phyloP scores from a whole-genome alignment of 2,888 invertebrate genomes.

The Autographa gamma region DNA sequence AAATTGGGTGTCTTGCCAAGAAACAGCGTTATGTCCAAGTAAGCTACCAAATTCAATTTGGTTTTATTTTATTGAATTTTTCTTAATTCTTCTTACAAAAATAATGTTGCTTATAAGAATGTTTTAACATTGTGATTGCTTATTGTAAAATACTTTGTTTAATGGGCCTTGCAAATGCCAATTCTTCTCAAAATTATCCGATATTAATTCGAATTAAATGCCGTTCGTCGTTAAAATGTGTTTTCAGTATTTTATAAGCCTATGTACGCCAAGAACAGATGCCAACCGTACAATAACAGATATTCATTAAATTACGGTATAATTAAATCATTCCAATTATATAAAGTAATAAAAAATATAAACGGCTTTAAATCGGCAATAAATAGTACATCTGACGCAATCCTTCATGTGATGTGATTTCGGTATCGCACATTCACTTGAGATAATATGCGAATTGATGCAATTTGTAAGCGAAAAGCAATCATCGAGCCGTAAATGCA shows the following conservation, averaged over 20 bases:
- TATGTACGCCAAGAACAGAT: background rate
- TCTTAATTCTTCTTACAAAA: too few species aligned
- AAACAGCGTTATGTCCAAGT: background rate
- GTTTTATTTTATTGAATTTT: too few species aligned
- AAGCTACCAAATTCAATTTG: too few species aligned
- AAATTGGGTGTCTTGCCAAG: background rate
- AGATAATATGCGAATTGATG: conserved; percentile 51
- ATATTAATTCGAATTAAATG: too few species aligned
- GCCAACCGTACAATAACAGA: background rate
- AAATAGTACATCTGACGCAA: background rate
- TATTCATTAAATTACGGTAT: background rate
- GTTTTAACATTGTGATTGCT: too few species aligned
- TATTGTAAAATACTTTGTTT: too few species aligned
- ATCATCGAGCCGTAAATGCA: conserved; percentile 32
- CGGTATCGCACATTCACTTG: conserved; percentile 42
- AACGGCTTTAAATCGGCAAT: background rate
- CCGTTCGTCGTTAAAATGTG: too few species aligned
- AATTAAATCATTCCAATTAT: background rate
- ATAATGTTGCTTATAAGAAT: too few species aligned
- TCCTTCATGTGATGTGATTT: conserved; percentile 9
- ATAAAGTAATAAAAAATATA: background rate
- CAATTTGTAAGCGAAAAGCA: conserved; percentile 49
- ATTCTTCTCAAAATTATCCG: too few species aligned
- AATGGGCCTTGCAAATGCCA: too few species aligned
- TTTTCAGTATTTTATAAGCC: too few species aligned